These are phyloP conservation scores for Pachyseris speciosa DNA, from an alignment of 64 coral and sea anemone genomes.

Conservation along the genomic window DNA sequence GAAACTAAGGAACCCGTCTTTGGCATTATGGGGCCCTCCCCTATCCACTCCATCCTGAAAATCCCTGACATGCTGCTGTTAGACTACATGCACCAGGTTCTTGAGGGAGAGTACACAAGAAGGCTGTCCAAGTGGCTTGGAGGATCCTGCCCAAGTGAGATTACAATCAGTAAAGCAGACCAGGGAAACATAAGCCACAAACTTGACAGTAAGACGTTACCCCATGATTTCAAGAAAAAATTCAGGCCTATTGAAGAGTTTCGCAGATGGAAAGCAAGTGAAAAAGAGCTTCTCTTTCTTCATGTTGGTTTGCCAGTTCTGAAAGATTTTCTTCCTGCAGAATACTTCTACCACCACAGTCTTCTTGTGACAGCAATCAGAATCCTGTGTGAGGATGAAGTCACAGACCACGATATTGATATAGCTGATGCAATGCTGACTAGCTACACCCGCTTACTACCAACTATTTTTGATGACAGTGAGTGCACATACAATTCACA, in stretches of 20 bases:
- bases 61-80: slow-evolving; percentile 81
- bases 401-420: slow-evolving; percentile 66
- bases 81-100: slow-evolving; percentile 88
- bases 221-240: slow-evolving; percentile 81
- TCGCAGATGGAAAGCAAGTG: slow-evolving; percentile 79
- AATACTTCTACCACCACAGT: slow-evolving; percentile 68
- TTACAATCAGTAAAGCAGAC: neutral
- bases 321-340: slow-evolving; percentile 67
- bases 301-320: slow-evolving; percentile 70
- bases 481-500: slow-evolving; percentile 82
- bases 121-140: slow-evolving; percentile 73
- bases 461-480: slow-evolving; percentile 24
- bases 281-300: slow-evolving; percentile 78
- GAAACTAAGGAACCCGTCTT: slow-evolving; percentile 46
- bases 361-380: slow-evolving; percentile 79
- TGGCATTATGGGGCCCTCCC: slow-evolving; percentile 63
- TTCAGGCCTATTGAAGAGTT: slow-evolving; percentile 74
- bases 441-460: slow-evolving; percentile 58
- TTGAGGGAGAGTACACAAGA: slow-evolving; percentile 83
- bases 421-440: slow-evolving; percentile 78
- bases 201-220: slow-evolving; percentile 32
- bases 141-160: slow-evolving; percentile 57
- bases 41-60: slow-evolving; percentile 56
- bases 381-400: slow-evolving; percentile 71
- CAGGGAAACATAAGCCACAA: slow-evolving; percentile 14